Evolutionary conservation across 1,140 invertebrate genomes (phyloP).

Genomic region (Copidosoma floridanum): DNA sequence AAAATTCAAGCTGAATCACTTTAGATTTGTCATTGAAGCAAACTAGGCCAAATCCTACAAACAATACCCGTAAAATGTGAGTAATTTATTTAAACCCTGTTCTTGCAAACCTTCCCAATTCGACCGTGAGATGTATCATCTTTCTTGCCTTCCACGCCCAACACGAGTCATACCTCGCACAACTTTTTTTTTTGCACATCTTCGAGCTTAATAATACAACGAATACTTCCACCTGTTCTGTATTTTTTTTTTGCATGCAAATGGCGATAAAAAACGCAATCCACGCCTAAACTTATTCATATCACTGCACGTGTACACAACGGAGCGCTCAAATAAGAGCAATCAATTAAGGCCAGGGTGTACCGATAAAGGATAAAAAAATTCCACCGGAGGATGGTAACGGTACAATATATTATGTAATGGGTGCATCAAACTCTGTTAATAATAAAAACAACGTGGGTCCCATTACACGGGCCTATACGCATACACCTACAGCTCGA

Average conservation of each 20-base stretch:
- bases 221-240: no score
- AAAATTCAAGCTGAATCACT: no score
- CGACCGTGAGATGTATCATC: slow-evolving; percentile 14
- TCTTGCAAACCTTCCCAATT: slow-evolving; percentile 12
- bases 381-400: slow-evolving; percentile 19
- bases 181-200: not conserved
- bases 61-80: slow-evolving; percentile 2
- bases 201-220: slow-evolving; percentile 11
- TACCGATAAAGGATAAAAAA: slow-evolving; percentile 18
- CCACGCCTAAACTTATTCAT: slow-evolving; percentile 10
- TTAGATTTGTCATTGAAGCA: not conserved
- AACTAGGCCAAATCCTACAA: not conserved
- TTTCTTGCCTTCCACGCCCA: no score
- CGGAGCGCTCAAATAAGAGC: slow-evolving; percentile 5
- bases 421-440: slow-evolving; percentile 20
- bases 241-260: no score
- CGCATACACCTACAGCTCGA: not conserved
- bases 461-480: not conserved
- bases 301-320: not conserved
- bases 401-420: no score
- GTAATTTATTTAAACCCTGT: not conserved
- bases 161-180: no score
- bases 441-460: slow-evolving; percentile 21
- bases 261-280: slow-evolving; percentile 13
- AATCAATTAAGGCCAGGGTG: slow-evolving; percentile 24